Percentiles rank a stretch among this genome's conserved stretches.
phyloP scores from a whole-genome alignment of 2,888 invertebrate species.

The Athalia circularis region DNA sequence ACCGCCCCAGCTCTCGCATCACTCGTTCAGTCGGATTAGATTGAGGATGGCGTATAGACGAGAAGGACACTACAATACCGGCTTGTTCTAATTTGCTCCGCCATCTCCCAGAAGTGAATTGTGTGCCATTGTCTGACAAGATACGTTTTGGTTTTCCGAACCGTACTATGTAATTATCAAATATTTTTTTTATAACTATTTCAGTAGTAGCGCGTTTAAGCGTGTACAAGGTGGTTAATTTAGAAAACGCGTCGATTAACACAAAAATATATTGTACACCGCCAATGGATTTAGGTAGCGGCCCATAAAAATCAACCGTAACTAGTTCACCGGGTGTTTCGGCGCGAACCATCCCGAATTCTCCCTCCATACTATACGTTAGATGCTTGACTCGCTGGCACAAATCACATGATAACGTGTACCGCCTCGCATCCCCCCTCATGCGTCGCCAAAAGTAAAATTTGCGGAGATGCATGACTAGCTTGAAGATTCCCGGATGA shows the following conservation, averaged over 20 bases:
- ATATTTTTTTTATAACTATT: no score
- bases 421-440: conserved; percentile 45
- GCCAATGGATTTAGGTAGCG: no score
- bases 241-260: conserved; percentile 40
- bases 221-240: conserved; percentile 45
- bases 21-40: conserved; percentile 46
- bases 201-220: no score
- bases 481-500: conserved; percentile 51
- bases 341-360: no score
- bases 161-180: no score
- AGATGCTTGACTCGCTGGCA: conserved; percentile 50
- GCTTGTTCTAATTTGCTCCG: neutral
- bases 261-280: no score
- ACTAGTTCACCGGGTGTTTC: no score
- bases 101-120: neutral
- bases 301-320: conserved; percentile 44
- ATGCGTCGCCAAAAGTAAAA: conserved; percentile 51
- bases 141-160: no score
- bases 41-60: conserved; percentile 43
- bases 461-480: conserved; percentile 44
- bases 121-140: no score
- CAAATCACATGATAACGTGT: conserved; percentile 39
- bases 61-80: neutral
- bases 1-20: conserved; percentile 46
- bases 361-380: conserved; percentile 31